A percentile compares a stretch with the other conserved stretches of the same genome.
Evolutionary conservation across 2,113 vertebrate species (phyloP).

Genomic region (Laticauda laticaudata): DNA sequence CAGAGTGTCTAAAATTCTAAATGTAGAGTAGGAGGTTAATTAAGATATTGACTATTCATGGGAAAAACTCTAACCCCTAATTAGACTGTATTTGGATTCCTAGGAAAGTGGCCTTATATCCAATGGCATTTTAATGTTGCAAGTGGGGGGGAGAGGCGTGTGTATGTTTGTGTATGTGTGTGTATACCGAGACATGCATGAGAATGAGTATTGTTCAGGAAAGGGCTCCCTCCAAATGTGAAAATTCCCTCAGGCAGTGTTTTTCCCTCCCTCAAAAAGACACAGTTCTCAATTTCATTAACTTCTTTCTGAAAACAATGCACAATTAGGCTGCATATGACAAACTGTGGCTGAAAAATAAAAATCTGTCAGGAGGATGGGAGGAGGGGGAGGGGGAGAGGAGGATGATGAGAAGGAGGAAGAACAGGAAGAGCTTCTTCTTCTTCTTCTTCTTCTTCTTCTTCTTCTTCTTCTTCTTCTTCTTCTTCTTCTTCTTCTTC

Average conservation of each 20-base stretch:
- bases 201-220: not conserved
- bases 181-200: not conserved
- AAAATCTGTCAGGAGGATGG: not conserved
- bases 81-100: not conserved
- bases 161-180: not conserved
- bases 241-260: not conserved
- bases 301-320: not conserved
- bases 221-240: accelerated
- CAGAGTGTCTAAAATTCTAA: not conserved
- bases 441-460: no score
- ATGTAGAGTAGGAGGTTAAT: not conserved
- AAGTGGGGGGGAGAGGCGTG: no score
- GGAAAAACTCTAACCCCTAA: not conserved
- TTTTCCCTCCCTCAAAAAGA: not conserved
- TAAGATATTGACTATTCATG: not conserved
- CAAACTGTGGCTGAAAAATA: not conserved
- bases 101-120: not conserved
- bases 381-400: no score
- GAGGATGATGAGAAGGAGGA: no score
- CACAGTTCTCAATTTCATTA: not conserved
- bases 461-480: no score
- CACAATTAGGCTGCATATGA: constrained; percentile 16
- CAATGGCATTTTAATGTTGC: not conserved
- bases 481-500: no score
- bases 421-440: accelerated